Evolutionary conservation across 2,888 invertebrate species (phyloP).

Genomic region (Andrena dorsata): DNA sequence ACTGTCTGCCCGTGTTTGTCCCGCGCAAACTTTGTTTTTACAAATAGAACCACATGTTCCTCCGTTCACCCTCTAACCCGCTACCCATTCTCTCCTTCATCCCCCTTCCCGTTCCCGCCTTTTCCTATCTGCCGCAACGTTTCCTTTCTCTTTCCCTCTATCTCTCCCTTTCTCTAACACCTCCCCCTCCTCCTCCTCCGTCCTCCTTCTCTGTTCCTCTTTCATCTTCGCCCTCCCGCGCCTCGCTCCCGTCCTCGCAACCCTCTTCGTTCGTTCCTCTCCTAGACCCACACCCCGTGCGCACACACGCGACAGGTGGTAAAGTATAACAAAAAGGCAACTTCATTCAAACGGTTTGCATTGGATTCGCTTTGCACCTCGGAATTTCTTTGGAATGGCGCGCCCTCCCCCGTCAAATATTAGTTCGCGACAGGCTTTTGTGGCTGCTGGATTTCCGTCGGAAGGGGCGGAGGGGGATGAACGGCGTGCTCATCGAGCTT

Average conservation of each 20-base stretch:
- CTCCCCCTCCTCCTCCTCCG: conserved; percentile 5
- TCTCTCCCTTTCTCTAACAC: not conserved
- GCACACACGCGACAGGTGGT: conserved; percentile 80
- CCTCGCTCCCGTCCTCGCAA: conserved; percentile 39
- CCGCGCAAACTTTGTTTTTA: conserved; percentile 84
- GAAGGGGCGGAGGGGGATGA: not conserved
- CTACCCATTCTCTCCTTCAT: conserved; percentile 64
- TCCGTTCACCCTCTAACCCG: conserved; percentile 67
- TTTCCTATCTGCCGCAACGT: conserved; percentile 21
- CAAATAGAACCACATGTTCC: conserved; percentile 83
- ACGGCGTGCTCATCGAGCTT: not conserved
- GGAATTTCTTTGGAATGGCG: conserved; percentile 57
- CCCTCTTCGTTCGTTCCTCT: conserved; percentile 33
- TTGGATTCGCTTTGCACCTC: conserved; percentile 66
- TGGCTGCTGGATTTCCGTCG: conserved; percentile 35
- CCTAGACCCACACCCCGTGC: conserved; percentile 70
- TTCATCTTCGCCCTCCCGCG: conserved; percentile 56
- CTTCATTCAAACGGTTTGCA: conserved; percentile 72
- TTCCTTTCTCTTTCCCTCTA: conserved; percentile 20
- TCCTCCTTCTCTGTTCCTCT: conserved; percentile 45
- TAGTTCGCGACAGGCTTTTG: conserved; percentile 60
- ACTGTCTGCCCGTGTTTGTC: conserved; percentile 81
- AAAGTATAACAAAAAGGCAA: conserved; percentile 73
- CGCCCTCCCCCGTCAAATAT: conserved; percentile 51
- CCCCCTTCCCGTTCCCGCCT: conserved; percentile 31